A percentile compares a stretch with the other conserved stretches of the same genome.
Evolutionary conservation across 2,113 vertebrate genomes (phyloP).

Genomic region (Synodontis membranacea): DNA sequence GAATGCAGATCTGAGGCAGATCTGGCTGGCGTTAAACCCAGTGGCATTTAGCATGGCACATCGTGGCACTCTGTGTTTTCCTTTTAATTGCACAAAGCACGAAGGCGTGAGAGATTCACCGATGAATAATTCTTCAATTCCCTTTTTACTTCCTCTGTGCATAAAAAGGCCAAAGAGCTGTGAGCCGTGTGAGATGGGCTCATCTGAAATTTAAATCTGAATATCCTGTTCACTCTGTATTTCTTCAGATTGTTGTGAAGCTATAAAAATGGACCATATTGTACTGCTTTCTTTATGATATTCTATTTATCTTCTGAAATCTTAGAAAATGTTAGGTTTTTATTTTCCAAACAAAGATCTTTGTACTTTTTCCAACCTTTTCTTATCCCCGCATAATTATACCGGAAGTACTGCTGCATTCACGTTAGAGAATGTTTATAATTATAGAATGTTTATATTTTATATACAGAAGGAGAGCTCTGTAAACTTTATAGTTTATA

Average conservation of each 20-base stretch:
- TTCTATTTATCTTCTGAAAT: neutral
- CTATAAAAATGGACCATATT: neutral
- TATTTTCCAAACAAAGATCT: neutral
- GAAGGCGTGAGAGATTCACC: conserved; percentile 21
- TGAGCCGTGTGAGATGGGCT: neutral
- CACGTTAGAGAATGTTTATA: too few species aligned
- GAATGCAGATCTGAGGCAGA: conserved; percentile 10
- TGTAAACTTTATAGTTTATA: too few species aligned
- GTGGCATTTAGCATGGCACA: conserved; percentile 33
- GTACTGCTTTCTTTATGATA: neutral
- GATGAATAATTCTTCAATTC: conserved; percentile 28
- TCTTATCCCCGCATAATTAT: neutral
- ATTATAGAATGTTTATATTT: too few species aligned
- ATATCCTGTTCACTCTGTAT: neutral
- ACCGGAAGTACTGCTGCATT: neutral
- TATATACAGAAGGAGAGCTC: too few species aligned
- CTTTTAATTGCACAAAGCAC: conserved; percentile 38
- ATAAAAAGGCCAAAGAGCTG: conserved; percentile 14
- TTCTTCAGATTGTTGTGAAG: neutral
- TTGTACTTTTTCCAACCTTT: neutral
- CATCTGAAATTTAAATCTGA: conserved; percentile 21
- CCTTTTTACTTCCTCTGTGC: neutral
- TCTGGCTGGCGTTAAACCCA: conserved; percentile 32
- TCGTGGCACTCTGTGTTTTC: conserved; percentile 35
- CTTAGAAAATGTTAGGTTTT: neutral